These are phyloP conservation scores for Amphiprion clarkii DNA, from an alignment of 2,797 vertebrate genomes.

Conservation along the genomic window DNA sequence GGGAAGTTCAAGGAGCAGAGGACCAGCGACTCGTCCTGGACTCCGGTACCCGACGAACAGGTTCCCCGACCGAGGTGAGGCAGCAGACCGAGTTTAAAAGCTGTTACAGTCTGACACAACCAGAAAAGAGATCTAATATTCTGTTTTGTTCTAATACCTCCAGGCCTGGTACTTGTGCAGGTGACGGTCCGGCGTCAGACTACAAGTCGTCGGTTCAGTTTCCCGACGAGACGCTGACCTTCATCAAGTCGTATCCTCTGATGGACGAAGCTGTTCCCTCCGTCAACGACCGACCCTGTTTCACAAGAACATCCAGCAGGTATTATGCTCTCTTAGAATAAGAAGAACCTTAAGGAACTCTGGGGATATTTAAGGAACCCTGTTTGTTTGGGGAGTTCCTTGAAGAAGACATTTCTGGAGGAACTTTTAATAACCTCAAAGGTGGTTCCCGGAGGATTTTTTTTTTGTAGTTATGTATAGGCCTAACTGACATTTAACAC, in stretches of 20 bases:
- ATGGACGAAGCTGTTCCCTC: constrained; percentile 94
- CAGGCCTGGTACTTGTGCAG: constrained; percentile 93
- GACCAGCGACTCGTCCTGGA: constrained; percentile 94
- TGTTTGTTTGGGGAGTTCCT: too few species aligned
- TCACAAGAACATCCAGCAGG: constrained; percentile 94
- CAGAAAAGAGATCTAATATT: too few species aligned
- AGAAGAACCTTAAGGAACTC: too few species aligned
- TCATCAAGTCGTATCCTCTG: constrained; percentile 95
- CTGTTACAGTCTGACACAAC: too few species aligned
- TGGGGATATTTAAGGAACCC: too few species aligned
- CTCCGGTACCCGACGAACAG: constrained; percentile 92
- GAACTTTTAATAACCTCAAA: too few species aligned
- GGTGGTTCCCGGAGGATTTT: too few species aligned
- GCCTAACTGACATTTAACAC: too few species aligned
- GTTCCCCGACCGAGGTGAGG: constrained; percentile 93
- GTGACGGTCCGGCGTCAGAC: constrained; percentile 89
- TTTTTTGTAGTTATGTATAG: too few species aligned
- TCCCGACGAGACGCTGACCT: constrained; percentile 92
- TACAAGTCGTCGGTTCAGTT: constrained; percentile 93
- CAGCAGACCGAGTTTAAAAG: background rate
- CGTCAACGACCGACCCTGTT: constrained; percentile 90
- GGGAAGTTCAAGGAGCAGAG: constrained; percentile 96
- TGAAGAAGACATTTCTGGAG: too few species aligned
- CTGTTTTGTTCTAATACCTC: background rate
- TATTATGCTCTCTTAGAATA: constrained; percentile 53